A percentile compares a stretch with the other conserved stretches of the same genome.
Conservation (phyloP, 2,797 vertebrate genomes). For the Sebastes variabilis region DNA sequence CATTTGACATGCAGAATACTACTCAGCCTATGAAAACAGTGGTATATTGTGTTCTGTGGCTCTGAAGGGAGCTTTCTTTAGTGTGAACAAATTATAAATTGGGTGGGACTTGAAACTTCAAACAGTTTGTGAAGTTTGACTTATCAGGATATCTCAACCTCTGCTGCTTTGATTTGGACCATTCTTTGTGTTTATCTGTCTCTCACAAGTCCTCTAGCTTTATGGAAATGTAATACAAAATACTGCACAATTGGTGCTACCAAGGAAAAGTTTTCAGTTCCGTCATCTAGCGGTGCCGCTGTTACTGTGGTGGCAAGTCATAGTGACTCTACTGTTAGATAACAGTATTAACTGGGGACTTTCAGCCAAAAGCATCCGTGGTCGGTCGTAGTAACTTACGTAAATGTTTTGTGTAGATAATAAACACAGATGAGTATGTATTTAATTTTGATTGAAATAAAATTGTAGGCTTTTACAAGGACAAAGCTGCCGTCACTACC, state of each 20-base stretch:
- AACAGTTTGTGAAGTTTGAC: not conserved
- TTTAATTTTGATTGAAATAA: no score
- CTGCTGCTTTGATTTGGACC: not conserved
- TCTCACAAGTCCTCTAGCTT: not conserved
- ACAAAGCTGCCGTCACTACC: no score
- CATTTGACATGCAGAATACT: not conserved
- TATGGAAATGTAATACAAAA: not conserved
- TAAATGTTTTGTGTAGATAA: no score
- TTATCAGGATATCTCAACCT: not conserved
- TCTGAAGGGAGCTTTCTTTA: not conserved
- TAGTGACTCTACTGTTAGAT: no score
- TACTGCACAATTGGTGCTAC: not conserved
- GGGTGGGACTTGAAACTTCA: not conserved
- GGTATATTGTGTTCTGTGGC: not conserved
- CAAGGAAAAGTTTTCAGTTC: not conserved
- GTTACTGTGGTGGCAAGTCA: no score
- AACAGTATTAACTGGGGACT: no score
- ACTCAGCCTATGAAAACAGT: not conserved
- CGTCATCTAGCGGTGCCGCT: no score
- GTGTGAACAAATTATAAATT: not conserved
- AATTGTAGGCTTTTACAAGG: no score
- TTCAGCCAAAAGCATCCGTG: no score
- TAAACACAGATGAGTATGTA: no score
- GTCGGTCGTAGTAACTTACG: no score
- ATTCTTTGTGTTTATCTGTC: not conserved